Conservation (phyloP, 2,797 vertebrate genomes). For the Enteromius viviparus region DNA sequence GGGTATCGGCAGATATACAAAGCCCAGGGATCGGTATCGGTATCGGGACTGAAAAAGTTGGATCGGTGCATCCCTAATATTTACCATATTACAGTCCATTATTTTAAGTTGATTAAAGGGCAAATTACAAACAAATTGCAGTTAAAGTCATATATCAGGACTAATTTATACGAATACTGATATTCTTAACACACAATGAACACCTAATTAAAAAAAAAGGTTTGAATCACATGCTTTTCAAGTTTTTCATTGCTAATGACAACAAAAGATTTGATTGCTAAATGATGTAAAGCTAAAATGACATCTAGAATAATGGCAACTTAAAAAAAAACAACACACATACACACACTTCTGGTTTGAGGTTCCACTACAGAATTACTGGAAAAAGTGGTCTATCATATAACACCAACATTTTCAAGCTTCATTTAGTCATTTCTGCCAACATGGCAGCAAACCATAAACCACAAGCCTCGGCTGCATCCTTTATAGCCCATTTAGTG, state of each 20-base stretch:
- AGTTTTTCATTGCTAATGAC: neutral
- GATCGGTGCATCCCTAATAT: too few species aligned
- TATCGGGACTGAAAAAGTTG: too few species aligned
- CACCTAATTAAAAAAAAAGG: too few species aligned
- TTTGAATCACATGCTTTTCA: neutral
- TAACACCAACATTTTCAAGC: slow-evolving; percentile 15
- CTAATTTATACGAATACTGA: neutral
- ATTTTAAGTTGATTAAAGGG: neutral
- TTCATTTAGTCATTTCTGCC: slow-evolving; percentile 21
- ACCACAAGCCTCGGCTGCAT: slow-evolving; percentile 15
- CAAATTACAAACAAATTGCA: neutral
- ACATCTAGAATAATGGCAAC: neutral
- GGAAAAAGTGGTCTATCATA: slow-evolving; percentile 16
- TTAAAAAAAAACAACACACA: neutral
- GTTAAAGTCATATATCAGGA: neutral
- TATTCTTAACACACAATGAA: neutral
- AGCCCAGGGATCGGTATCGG: too few species aligned
- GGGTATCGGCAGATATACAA: too few species aligned
- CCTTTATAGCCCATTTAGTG: slow-evolving; percentile 36
- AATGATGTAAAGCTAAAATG: neutral
- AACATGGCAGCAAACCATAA: slow-evolving; percentile 29
- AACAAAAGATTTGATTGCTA: neutral
- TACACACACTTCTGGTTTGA: neutral
- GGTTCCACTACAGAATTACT: neutral
- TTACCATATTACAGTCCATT: neutral